Evolutionary conservation across 2,113 vertebrate species (phyloP).

Genomic region (Pipra filicauda): DNA sequence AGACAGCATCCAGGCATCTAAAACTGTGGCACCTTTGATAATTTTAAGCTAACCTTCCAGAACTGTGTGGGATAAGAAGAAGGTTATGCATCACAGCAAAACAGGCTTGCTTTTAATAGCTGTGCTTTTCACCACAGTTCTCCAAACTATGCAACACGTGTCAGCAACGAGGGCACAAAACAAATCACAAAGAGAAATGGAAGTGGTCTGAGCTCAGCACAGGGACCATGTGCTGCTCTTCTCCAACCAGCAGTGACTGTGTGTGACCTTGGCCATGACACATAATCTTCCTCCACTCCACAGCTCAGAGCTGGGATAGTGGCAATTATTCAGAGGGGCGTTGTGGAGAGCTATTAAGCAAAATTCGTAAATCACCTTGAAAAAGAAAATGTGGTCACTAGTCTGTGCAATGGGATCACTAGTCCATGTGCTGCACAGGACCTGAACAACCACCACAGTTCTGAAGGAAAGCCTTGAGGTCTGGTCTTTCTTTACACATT

Average conservation of each 20-base stretch:
- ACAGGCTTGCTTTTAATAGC: constrained; percentile 44
- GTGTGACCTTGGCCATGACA: background rate
- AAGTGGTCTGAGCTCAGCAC: background rate
- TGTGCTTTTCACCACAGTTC: constrained; percentile 14
- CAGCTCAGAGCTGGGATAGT: background rate
- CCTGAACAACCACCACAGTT: background rate
- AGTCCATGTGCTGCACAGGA: background rate
- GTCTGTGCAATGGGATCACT: background rate
- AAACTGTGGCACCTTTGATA: constrained; percentile 34
- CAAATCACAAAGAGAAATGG: background rate
- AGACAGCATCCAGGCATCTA: constrained; percentile 32
- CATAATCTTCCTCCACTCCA: background rate
- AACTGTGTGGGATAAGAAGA: constrained; percentile 35
- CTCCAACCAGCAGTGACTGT: background rate
- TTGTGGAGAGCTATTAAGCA: background rate
- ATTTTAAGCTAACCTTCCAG: constrained; percentile 44
- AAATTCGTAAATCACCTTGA: constrained; percentile 1
- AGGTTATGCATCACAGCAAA: background rate
- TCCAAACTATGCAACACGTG: constrained; percentile 11
- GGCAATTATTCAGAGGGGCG: background rate
- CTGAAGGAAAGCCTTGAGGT: background rate
- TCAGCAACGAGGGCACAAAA: background rate
- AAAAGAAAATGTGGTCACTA: background rate
- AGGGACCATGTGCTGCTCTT: background rate
- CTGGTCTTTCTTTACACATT: background rate